These are phyloP conservation scores for Pseudotriccus pelzelni DNA, from an alignment of 2,797 vertebrate species.

Conservation along the genomic window DNA sequence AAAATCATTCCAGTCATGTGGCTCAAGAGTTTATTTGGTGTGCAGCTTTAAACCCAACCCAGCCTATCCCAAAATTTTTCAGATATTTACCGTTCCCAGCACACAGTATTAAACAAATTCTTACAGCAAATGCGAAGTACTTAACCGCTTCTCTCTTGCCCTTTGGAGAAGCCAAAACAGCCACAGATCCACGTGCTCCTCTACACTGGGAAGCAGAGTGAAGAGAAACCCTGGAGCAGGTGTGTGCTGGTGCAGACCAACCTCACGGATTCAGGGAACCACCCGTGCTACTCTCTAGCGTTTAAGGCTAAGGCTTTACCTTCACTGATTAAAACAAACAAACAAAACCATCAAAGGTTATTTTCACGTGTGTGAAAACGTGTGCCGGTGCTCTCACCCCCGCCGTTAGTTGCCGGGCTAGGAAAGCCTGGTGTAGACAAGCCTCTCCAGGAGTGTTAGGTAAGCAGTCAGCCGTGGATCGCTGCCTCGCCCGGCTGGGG, in stretches of 20 bases:
- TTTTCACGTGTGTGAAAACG: not conserved
- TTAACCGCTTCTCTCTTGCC: not conserved
- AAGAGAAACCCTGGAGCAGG: not conserved
- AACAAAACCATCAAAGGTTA: not conserved
- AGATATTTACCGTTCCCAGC: not conserved
- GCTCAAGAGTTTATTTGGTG: not conserved
- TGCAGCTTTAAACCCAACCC: not conserved
- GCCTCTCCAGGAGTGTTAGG: accelerated
- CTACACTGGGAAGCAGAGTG: accelerated
- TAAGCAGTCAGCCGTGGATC: accelerated
- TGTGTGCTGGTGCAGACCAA: accelerated
- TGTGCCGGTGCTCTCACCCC: accelerated
- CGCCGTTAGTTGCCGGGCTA: too few species aligned
- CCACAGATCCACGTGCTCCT: not conserved
- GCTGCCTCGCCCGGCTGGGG: not conserved
- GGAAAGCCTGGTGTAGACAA: not conserved
- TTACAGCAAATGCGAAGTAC: not conserved
- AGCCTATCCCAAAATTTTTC: not conserved
- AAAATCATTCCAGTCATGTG: accelerated
- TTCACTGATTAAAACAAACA: accelerated
- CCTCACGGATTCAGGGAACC: accelerated
- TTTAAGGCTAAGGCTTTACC: too few species aligned
- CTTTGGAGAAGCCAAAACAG: not conserved
- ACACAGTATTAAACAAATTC: not conserved
- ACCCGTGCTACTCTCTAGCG: not conserved